Evolutionary conservation across 2,888 invertebrate species (phyloP).

Genomic region (Stenichneumon culpator): DNA sequence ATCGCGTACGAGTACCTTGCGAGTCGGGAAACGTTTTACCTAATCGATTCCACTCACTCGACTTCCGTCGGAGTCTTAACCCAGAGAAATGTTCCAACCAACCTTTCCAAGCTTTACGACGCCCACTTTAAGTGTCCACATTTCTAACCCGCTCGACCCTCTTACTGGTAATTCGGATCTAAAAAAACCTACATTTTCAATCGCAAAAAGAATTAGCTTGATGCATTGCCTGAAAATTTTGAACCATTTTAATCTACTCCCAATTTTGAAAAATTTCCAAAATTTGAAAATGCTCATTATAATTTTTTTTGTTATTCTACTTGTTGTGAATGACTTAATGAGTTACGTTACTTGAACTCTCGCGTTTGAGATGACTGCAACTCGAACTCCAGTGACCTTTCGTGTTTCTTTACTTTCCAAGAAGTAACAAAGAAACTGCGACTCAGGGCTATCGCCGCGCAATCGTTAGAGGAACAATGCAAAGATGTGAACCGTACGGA

Average conservation of each 20-base stretch:
- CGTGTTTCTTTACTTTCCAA: neutral
- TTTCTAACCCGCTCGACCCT: neutral
- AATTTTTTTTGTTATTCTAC: neutral
- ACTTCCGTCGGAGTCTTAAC: neutral
- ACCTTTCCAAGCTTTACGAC: neutral
- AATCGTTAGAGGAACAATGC: conserved; percentile 16
- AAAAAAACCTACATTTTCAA: neutral
- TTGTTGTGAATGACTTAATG: neutral
- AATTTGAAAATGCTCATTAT: neutral
- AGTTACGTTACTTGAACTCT: neutral
- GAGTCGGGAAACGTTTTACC: conserved; percentile 36
- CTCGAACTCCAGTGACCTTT: neutral
- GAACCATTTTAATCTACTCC: too few relatives aligned
- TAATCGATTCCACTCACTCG: conserved; percentile 39
- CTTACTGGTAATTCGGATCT: neutral
- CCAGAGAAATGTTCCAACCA: neutral
- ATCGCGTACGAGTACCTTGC: conserved; percentile 25
- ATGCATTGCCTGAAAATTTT: neutral
- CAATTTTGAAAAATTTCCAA: neutral
- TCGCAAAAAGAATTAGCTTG: neutral
- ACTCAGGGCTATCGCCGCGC: neutral
- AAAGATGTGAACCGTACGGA: conserved; percentile 1
- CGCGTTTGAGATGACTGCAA: neutral
- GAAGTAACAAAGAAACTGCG: conserved; percentile 6
- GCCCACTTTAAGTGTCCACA: neutral